Evolutionary conservation across 2,888 invertebrate genomes (phyloP).

Genomic region (Schizotus pectinicornis): DNA sequence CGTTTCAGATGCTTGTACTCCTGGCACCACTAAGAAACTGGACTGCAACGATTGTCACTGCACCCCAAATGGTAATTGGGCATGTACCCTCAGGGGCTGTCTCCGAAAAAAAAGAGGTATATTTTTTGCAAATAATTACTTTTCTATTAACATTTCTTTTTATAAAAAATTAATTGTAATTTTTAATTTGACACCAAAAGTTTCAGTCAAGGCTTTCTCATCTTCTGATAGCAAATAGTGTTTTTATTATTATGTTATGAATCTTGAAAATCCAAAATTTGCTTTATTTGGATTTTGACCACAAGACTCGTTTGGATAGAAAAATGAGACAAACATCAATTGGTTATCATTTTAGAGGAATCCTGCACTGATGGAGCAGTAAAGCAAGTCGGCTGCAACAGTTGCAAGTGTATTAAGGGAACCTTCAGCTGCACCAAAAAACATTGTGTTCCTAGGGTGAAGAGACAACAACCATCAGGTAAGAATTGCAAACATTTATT

Average conservation of each 20-base stretch:
- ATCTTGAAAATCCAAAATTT: no score
- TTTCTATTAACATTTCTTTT: no score
- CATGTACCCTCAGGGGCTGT: conserved; percentile 10
- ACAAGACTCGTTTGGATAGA: no score
- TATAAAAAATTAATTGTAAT: no score
- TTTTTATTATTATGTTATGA: no score
- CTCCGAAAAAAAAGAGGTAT: neutral
- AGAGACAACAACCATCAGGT: neutral
- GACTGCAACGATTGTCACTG: conserved; percentile 40
- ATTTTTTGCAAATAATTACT: neutral
- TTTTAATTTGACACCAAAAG: no score
- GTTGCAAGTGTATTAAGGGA: conserved; percentile 30
- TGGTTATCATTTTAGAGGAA: conserved; percentile 4
- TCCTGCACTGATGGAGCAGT: conserved; percentile 29
- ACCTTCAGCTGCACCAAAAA: conserved; percentile 5
- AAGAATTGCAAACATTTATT: neutral
- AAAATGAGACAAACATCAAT: no score
- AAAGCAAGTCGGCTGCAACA: conserved; percentile 36
- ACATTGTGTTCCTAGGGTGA: neutral
- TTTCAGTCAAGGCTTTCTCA: no score
- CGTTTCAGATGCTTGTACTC: conserved; percentile 27
- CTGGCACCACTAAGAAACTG: conserved; percentile 30
- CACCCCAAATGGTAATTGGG: neutral
- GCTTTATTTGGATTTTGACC: no score
- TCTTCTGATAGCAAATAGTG: no score